Evolutionary conservation across 2,888 invertebrate species (phyloP).

Genomic region (Scaptomyza cyrtandrae): DNA sequence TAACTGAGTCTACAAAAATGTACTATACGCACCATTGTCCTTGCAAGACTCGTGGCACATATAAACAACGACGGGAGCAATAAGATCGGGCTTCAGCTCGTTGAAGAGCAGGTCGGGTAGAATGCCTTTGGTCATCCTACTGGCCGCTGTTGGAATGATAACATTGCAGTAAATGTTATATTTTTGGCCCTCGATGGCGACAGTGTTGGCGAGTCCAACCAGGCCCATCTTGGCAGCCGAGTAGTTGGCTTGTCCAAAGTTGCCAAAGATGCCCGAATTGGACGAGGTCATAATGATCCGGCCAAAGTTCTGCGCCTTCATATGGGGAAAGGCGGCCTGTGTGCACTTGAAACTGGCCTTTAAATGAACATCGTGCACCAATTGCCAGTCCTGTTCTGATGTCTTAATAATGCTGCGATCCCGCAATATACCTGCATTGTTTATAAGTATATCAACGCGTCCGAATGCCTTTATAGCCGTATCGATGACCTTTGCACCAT

Average conservation of each 20-base stretch:
- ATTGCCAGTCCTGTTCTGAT: slow-evolving; percentile 92
- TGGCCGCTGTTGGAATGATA: slow-evolving; percentile 97
- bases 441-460: slow-evolving; percentile 95
- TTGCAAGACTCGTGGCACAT: slow-evolving; percentile 95
- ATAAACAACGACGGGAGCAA: slow-evolving; percentile 87
- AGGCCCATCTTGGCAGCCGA: slow-evolving; percentile 96
- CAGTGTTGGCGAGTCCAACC: slow-evolving; percentile 94
- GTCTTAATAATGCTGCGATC: slow-evolving; percentile 96
- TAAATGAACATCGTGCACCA: slow-evolving; percentile 96
- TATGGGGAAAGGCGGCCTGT: slow-evolving; percentile 97
- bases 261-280: slow-evolving; percentile 97
- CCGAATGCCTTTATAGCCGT: slow-evolving; percentile 98
- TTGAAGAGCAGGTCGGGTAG: slow-evolving; percentile 95
- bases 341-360: slow-evolving; percentile 97
- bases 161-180: slow-evolving; percentile 96
- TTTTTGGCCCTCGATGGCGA: slow-evolving; percentile 96
- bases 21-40: slow-evolving; percentile 87
- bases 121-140: slow-evolving; percentile 96
- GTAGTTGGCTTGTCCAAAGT: slow-evolving; percentile 98
- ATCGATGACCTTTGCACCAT: slow-evolving; percentile 97
- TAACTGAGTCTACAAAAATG: neutral
- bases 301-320: slow-evolving; percentile 96
- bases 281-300: slow-evolving; percentile 97
- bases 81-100: slow-evolving; percentile 87
- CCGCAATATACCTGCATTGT: slow-evolving; percentile 98